Conservation (phyloP, 2,113 vertebrate species). For the Forbesichthys papilliferus region DNA sequence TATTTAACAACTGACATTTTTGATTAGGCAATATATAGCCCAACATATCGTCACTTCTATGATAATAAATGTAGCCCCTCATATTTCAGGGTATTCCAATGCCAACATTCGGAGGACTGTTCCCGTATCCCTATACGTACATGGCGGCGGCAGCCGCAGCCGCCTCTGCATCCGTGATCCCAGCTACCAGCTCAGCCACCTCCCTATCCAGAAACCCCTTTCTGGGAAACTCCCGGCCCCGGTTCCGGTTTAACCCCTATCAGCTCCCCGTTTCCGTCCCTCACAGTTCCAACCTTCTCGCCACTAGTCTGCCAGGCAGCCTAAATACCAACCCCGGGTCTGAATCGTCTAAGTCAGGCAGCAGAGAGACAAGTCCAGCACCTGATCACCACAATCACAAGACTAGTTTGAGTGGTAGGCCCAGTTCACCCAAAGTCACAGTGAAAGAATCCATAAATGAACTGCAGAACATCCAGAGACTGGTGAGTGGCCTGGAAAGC, state of each 20-base stretch:
- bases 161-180: constrained; percentile 89
- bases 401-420: constrained; percentile 68
- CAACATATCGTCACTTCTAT: not conserved
- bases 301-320: constrained; percentile 77
- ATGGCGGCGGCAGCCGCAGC: constrained; percentile 94
- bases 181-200: constrained; percentile 82
- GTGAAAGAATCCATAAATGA: constrained; percentile 95
- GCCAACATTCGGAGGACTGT: constrained; percentile 95
- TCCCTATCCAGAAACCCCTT: constrained; percentile 93
- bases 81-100: constrained; percentile 92
- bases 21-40: not conserved
- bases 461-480: constrained; percentile 97
- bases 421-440: constrained; percentile 83
- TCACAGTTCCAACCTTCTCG: constrained; percentile 86
- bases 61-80: constrained; percentile 8
- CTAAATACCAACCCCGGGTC: constrained; percentile 78
- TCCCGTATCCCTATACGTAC: constrained; percentile 98
- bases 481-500: constrained; percentile 95
- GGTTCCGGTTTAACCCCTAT: constrained; percentile 96
- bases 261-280: constrained; percentile 92
- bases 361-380: constrained; percentile 87
- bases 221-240: constrained; percentile 85
- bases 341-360: constrained; percentile 86
- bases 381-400: constrained; percentile 87
- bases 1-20: not conserved